These are phyloP conservation scores for Siniperca obscura DNA, from an alignment of 2,797 vertebrate genomes.

Conservation along the genomic window DNA sequence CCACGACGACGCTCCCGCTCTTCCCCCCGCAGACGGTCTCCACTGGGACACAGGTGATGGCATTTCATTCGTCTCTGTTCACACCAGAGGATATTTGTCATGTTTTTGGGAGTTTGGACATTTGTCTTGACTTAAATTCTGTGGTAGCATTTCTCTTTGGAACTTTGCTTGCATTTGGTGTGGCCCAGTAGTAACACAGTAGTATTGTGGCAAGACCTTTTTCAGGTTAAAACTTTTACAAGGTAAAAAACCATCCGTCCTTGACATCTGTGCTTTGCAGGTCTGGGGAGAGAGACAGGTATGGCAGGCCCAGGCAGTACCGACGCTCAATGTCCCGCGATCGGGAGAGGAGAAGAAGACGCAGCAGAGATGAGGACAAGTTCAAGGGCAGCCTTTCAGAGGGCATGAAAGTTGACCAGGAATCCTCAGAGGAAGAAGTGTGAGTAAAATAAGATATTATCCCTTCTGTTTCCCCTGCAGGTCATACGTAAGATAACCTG, in stretches of 20 bases:
- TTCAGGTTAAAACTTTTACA: neutral
- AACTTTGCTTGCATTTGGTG: neutral
- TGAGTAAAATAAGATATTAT: conserved; percentile 77
- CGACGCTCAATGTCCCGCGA: conserved; percentile 93
- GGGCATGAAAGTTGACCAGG: conserved; percentile 96
- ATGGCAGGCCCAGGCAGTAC: conserved; percentile 88
- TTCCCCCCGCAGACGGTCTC: conserved; percentile 92
- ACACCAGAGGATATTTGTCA: neutral
- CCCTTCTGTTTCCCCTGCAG: neutral
- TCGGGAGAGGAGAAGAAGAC: conserved; percentile 87
- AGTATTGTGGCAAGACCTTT: neutral
- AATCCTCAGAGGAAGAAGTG: conserved; percentile 95
- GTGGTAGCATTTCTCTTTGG: neutral
- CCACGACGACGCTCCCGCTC: conserved; percentile 78
- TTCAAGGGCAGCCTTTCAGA: conserved; percentile 99
- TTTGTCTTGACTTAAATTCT: neutral
- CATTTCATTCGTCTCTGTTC: neutral
- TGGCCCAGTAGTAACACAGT: neutral
- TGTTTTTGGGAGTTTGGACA: neutral
- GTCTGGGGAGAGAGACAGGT: conserved; percentile 88
- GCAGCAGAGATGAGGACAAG: conserved; percentile 96
- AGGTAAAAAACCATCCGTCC: neutral
- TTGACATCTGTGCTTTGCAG: conserved; percentile 56
- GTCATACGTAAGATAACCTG: too few species aligned
- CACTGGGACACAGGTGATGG: conserved; percentile 84